Percentiles rank a stretch among this genome's conserved stretches.
Conservation (phyloP, 2,888 invertebrate species). For the Aphrophora alni region DNA sequence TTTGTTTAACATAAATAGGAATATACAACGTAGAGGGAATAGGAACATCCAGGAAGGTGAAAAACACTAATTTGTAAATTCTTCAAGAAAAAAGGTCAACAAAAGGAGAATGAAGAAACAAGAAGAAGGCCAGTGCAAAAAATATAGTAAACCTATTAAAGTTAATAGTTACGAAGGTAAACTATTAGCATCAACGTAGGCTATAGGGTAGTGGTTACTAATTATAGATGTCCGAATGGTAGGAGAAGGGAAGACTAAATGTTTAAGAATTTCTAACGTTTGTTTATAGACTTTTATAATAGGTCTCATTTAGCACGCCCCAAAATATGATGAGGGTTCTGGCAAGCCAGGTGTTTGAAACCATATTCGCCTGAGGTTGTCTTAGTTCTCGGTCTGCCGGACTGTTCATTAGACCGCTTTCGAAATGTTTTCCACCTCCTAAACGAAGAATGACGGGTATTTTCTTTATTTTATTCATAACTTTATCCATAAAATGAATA, state of each 20-base stretch:
- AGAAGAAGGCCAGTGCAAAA: neutral
- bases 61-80: neutral
- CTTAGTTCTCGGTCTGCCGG: neutral
- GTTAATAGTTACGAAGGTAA: neutral
- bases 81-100: neutral
- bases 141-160: neutral
- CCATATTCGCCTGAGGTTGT: neutral
- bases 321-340: constrained; percentile 1
- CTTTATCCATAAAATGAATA: too few species aligned
- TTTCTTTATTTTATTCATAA: neutral
- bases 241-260: neutral
- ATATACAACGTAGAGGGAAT: too few species aligned
- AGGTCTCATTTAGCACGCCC: constrained; percentile 4
- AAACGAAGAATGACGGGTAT: neutral
- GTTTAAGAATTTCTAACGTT: neutral
- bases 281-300: constrained; percentile 6
- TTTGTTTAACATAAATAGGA: too few species aligned
- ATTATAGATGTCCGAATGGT: neutral
- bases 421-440: neutral
- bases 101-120: neutral
- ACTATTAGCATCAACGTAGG: neutral
- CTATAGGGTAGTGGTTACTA: neutral
- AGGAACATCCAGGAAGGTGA: neutral
- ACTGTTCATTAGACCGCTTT: neutral
- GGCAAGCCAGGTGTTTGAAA: neutral